Evolutionary conservation across 2,113 vertebrate genomes (phyloP).

Genomic region (Helogale parvula): DNA sequence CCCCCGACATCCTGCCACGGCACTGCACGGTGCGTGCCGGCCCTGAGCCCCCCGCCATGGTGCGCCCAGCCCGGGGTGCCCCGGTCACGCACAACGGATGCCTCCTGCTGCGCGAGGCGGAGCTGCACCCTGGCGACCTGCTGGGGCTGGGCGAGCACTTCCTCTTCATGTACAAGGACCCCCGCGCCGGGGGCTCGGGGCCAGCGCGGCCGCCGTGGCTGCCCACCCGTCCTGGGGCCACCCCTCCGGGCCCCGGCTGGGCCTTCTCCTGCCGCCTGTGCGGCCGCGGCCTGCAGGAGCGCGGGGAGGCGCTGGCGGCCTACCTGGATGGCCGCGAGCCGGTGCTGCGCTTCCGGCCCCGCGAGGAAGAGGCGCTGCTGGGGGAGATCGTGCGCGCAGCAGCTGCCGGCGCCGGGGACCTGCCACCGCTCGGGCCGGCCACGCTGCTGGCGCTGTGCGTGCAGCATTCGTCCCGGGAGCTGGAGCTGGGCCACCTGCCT

Average conservation of each 20-base stretch:
- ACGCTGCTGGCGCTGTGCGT: conserved; percentile 94
- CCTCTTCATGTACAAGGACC: conserved; percentile 95
- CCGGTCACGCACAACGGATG: conserved; percentile 93
- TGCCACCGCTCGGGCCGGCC: conserved; percentile 89
- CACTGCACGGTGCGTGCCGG: conserved; percentile 89
- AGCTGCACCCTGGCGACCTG: conserved; percentile 92
- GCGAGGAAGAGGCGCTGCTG: conserved; percentile 90
- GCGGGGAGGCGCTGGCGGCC: conserved; percentile 90
- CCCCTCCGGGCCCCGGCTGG: conserved; percentile 78
- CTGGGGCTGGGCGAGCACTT: conserved; percentile 93
- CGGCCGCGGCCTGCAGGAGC: conserved; percentile 87
- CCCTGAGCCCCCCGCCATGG: conserved; percentile 83
- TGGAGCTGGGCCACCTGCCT: conserved; percentile 92
- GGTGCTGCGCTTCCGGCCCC: conserved; percentile 90
- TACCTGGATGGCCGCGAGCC: conserved; percentile 91
- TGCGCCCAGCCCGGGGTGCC: conserved; percentile 92
- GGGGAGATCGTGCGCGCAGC: conserved; percentile 92
- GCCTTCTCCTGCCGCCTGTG: conserved; percentile 84
- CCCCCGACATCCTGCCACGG: conserved; percentile 92
- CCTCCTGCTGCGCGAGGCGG: conserved; percentile 90
- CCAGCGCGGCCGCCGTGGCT: conserved; percentile 81
- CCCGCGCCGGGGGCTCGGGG: conserved; percentile 80
- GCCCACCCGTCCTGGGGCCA: conserved; percentile 77
- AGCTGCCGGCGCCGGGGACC: conserved; percentile 89
- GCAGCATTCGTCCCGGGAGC: conserved; percentile 91